Conservation (phyloP, 2,797 vertebrate species). For the Sebastolobus altivelis region DNA sequence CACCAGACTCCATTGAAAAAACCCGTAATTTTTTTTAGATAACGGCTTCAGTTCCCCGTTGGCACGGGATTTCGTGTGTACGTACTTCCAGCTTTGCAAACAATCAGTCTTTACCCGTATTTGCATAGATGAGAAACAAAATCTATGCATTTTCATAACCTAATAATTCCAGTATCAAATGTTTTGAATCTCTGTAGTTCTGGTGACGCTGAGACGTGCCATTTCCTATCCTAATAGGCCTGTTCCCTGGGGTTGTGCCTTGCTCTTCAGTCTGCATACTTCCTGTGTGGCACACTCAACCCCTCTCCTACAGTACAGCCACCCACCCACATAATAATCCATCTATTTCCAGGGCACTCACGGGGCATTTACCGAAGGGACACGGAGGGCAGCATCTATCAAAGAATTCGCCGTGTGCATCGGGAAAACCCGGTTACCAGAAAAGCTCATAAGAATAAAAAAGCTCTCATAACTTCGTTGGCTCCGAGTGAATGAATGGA, state of each 20-base stretch:
- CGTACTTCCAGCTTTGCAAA: not conserved
- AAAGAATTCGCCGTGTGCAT: constrained; percentile 78
- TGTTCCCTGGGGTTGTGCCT: constrained; percentile 52
- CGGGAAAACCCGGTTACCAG: constrained; percentile 80
- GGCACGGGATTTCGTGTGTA: not conserved
- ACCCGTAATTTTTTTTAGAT: too few relatives aligned
- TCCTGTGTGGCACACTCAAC: constrained; percentile 70
- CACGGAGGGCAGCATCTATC: constrained; percentile 81
- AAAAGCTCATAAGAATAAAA: constrained; percentile 84
- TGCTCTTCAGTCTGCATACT: constrained; percentile 59
- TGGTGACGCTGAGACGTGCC: constrained; percentile 38
- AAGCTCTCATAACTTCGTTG: constrained; percentile 80
- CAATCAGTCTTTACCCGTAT: not conserved
- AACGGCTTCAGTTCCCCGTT: too few relatives aligned
- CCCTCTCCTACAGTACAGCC: constrained; percentile 56
- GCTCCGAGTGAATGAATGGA: constrained; percentile 77
- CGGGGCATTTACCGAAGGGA: constrained; percentile 78
- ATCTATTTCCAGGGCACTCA: constrained; percentile 77
- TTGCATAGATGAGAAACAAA: constrained; percentile 32
- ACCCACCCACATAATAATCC: constrained; percentile 78
- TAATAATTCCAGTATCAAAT: constrained; percentile 19
- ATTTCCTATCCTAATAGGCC: constrained; percentile 54
- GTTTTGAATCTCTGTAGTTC: constrained; percentile 25
- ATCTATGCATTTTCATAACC: constrained; percentile 50
- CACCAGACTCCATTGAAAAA: too few relatives aligned